Evolutionary conservation across 2,888 invertebrate species (phyloP).

Genomic region (Leptinotarsa juncta): DNA sequence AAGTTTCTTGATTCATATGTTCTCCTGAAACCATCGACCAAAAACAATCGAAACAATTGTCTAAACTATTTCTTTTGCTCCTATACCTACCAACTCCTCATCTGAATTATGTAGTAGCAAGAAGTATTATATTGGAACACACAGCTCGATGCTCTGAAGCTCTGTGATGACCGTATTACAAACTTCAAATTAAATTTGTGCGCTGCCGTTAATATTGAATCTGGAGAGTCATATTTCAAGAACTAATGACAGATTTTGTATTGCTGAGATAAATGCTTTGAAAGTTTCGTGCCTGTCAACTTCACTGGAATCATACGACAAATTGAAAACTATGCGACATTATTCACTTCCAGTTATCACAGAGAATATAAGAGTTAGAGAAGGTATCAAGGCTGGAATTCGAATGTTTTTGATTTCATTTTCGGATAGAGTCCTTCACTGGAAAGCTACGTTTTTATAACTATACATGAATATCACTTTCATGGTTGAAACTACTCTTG

Average conservation of each 20-base stretch:
- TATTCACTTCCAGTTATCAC: background rate
- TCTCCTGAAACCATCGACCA: too few relatives aligned
- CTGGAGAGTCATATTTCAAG: constrained; percentile 13
- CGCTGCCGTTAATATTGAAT: constrained; percentile 1
- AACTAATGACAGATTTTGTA: constrained; percentile 20
- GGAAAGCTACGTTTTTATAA: background rate
- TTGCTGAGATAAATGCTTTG: constrained; percentile 2
- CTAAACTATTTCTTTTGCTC: background rate
- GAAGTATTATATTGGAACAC: background rate
- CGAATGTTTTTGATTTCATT: too few relatives aligned
- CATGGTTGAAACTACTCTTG: too few relatives aligned
- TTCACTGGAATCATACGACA: background rate
- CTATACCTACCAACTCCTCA: background rate
- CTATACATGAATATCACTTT: too few relatives aligned
- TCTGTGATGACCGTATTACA: constrained; percentile 9
- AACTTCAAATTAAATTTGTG: background rate
- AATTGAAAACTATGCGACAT: background rate
- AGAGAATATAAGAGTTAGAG: too few relatives aligned
- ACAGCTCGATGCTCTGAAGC: background rate
- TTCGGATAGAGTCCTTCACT: too few relatives aligned
- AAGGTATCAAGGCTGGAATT: background rate
- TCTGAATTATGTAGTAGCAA: background rate
- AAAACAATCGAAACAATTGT: too few relatives aligned
- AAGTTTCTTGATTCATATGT: background rate
- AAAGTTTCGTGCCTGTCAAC: constrained; percentile 7